A percentile compares a stretch with the other conserved stretches of the same genome.
phyloP scores from a whole-genome alignment of 1,140 invertebrate species.

The Anastrepha obliqua region DNA sequence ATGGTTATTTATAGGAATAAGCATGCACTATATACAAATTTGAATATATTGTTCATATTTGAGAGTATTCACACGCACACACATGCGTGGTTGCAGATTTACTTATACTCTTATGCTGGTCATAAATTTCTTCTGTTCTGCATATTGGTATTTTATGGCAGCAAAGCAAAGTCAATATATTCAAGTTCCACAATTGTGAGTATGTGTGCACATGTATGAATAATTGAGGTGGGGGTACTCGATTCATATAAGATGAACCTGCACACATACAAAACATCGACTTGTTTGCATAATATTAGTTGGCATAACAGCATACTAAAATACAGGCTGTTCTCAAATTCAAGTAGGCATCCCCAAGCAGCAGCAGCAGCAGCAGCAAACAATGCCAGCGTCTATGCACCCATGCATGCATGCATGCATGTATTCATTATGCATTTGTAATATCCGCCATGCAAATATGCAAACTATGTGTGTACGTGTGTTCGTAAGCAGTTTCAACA shows the following conservation, averaged over 20 bases:
- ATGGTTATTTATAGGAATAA: not conserved
- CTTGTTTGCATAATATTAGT: not conserved
- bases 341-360: not conserved
- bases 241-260: no score
- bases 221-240: no score
- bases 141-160: not conserved
- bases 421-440: not conserved
- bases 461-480: not conserved
- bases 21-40: not conserved
- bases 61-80: not conserved
- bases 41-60: not conserved
- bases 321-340: not conserved
- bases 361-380: not conserved
- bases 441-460: conserved; percentile 23
- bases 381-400: not conserved
- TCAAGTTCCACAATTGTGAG: not conserved
- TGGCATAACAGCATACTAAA: not conserved
- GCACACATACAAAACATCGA: not conserved
- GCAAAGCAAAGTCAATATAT: conserved; percentile 30
- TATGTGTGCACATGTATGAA: no score
- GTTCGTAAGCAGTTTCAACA: not conserved
- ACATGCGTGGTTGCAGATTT: no score
- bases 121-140: not conserved
- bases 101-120: not conserved
- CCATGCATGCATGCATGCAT: not conserved